These are phyloP conservation scores for Proctacanthus coquilletti DNA, from an alignment of 1,140 invertebrate species.

Conservation along the genomic window DNA sequence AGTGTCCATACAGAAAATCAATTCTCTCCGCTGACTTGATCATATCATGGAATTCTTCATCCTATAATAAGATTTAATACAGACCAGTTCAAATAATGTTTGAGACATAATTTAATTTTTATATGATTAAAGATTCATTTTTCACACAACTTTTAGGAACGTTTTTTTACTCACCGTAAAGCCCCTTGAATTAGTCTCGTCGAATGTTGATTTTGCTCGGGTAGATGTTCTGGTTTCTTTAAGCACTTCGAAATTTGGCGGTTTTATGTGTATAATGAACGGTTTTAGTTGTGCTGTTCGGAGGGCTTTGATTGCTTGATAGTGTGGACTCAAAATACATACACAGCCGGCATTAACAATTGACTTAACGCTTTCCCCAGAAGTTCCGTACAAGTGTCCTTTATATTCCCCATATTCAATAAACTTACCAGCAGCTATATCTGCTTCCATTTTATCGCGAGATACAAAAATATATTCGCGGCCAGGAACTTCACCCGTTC, in stretches of 20 bases:
- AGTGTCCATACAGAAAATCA: conserved; percentile 86
- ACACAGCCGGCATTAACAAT: conserved; percentile 71
- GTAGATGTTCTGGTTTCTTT: conserved; percentile 66
- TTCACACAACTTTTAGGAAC: background rate
- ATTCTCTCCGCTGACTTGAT: conserved; percentile 75
- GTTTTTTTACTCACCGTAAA: conserved; percentile 57
- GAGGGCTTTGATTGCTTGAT: conserved; percentile 85
- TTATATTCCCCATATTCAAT: conserved; percentile 96
- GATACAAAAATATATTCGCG: conserved; percentile 90
- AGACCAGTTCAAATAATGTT: background rate
- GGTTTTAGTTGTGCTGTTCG: conserved; percentile 83
- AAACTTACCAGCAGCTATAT: conserved; percentile 79
- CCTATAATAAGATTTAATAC: conserved; percentile 39
- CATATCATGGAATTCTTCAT: conserved; percentile 87
- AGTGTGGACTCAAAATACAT: conserved; percentile 90
- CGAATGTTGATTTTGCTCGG: conserved; percentile 77
- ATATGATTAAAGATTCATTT: background rate
- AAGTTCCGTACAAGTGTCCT: conserved; percentile 93
- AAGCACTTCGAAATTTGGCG: conserved; percentile 70
- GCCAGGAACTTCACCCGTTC: conserved; percentile 76
- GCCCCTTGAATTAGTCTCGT: conserved; percentile 71
- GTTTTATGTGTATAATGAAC: conserved; percentile 87
- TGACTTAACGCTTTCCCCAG: conserved; percentile 71
- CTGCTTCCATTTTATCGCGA: conserved; percentile 79
- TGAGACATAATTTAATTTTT: background rate